Evolutionary conservation across 2,797 vertebrate species (phyloP), one percentile per base, ranked within the genome.

Genomic region (Acanthurus tractus): DNA sequence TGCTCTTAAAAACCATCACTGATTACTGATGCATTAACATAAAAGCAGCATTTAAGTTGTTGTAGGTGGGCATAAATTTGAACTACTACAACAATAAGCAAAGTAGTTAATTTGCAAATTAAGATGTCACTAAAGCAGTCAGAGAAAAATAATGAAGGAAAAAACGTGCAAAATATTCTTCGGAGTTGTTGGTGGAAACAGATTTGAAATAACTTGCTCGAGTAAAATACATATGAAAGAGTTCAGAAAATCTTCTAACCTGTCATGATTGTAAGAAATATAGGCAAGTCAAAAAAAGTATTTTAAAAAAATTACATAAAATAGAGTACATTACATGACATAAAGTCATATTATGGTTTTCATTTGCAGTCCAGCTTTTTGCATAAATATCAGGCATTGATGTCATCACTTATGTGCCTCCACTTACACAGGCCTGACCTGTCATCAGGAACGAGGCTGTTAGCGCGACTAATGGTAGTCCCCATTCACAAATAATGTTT

Each of bases 321-420:
- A 29, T 29, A 29, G 29, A 29, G 29, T 5, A 29, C 29, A 29
- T 29, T 29, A 5, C 29, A 49, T 20, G 11, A 52, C 59, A 59
- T 74, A 55, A 69, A 3, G 62, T 67, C 63, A 83, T 66, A 78
- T 89, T 20, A 70, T 55, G 56, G 50, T 69, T 89, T 86, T 86
- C 48, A 76, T 81, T 85, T 80, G 56, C 29, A 61, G 65, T 25
- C 20, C 22, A 11, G 80, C 63, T 84, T 82, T 88, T 86, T 75
- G 78, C 74, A 86, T 89, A 77, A 85, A 82, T 86, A 82, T 34
- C 52, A 58, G 67, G 29, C 76, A 40, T 8, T 80, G 82, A 81
- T 70, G 83, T 85, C 81, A 86, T 89, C 80, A 63, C 66, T 86
- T 58, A 76, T 86, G 72, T 63, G 72, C 38, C 78, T 77, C 79